Base-by-base conservation (phyloP, 2,113 vertebrate species). In the Trachemys scripta region DNA sequence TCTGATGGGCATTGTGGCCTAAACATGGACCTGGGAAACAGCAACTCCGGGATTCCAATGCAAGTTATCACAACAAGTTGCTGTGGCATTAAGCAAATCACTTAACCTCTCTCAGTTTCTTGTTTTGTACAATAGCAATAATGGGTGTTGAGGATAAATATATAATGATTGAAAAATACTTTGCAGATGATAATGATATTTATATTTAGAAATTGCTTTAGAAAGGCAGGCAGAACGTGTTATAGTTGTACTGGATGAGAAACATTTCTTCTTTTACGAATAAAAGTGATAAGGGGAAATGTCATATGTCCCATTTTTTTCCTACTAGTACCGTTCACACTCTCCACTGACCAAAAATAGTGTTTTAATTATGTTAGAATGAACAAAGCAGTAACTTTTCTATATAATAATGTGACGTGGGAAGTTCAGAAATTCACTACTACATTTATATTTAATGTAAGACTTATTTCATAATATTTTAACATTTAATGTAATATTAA, bases 401-500 rank as follows among this genome's bases (percentile, higher is more conserved):
- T 80, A 4, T 91, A 42, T 72, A 75, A 76, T 95, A 92, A 79
- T 10, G n/a, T 78, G 10, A 3, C 79, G 2, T 90, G n/a, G 19
- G 76, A 87, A 87, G 19, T 59, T 24, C n/a, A n/a, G 51, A 91
- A 92, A 80, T 72, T 92, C 29, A 45, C 10, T 84, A 76, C 3
- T 24, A 3, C n/a, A 93, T 96, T 92, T 80, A 89, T 96, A 90
- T 91, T 96, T 96, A 89, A 94, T 87, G 1, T 84, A 59, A 87
- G 82, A 87, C 45, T 20, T 62, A 79, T 7, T 11, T 35, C 25
- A 75, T 80, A 80, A 90, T 84, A 79, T 47, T 94, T 90, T 89
- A 72, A 51, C 78, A 82, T 94, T 97, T 95, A 62, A 45, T 94
- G 5, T 85, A 95, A 79, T 92, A 89, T 84, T 95, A 94, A 92